phyloP scores from a whole-genome alignment of 2,888 invertebrate genomes.

The Xanthostigma xanthostigma region DNA sequence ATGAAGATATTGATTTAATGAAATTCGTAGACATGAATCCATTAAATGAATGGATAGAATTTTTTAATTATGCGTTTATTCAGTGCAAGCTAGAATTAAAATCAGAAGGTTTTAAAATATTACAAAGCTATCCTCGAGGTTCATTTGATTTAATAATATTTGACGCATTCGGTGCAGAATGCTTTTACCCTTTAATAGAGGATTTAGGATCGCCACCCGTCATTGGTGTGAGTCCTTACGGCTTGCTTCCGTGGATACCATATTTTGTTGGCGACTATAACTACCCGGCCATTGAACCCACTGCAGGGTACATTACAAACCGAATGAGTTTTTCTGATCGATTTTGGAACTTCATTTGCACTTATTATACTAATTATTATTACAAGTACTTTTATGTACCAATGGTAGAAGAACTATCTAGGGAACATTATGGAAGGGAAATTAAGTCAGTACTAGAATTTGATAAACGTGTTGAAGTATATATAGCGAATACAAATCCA shows the following conservation, averaged over 20 bases:
- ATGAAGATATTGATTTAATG: too few relatives aligned
- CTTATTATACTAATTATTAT: neutral
- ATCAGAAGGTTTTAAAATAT: too few relatives aligned
- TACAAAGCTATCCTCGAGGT: too few relatives aligned
- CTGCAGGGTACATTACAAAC: neutral
- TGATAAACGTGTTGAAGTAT: constrained; percentile 19
- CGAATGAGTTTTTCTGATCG: constrained; percentile 1
- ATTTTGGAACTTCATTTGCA: constrained; percentile 1
- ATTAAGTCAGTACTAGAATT: constrained; percentile 13
- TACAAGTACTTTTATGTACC: too few relatives aligned
- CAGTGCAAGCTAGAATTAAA: too few relatives aligned
- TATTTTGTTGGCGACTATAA: neutral
- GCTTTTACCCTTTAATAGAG: constrained; percentile 1
- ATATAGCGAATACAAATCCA: constrained; percentile 22
- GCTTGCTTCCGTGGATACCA: neutral
- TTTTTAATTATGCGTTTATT: too few relatives aligned
- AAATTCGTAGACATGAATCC: too few relatives aligned
- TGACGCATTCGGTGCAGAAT: neutral
- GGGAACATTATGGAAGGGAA: neutral
- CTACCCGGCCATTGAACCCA: neutral
- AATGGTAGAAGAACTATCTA: neutral
- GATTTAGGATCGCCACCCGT: neutral
- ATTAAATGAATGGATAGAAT: too few relatives aligned
- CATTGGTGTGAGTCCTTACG: neutral
- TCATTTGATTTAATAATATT: neutral